Conservation (phyloP, 2,888 invertebrate species). For the Pocota personata region DNA sequence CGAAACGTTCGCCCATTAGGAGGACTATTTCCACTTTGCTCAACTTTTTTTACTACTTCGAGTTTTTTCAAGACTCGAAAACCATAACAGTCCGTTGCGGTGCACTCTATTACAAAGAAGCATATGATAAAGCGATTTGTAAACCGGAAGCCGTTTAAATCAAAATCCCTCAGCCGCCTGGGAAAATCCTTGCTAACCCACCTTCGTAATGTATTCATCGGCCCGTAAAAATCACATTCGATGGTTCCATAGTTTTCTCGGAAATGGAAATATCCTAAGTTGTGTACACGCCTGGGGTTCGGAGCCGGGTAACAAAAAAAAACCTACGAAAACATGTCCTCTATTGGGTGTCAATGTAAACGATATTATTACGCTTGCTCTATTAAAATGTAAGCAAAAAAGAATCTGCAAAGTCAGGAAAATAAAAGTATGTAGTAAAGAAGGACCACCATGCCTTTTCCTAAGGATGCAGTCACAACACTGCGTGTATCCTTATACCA, state of each 20-base stretch:
- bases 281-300: background rate
- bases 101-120: background rate
- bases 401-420: constrained; percentile 24
- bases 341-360: constrained; percentile 25
- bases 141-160: background rate
- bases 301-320: background rate
- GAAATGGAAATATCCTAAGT: background rate
- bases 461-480: background rate
- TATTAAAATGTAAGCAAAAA: constrained; percentile 4
- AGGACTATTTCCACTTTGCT: background rate
- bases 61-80: constrained; percentile 11
- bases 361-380: constrained; percentile 19
- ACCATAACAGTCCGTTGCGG: background rate
- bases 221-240: constrained; percentile 24
- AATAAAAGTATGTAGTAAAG: background rate
- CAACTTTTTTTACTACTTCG: background rate
- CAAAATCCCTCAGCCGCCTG: background rate
- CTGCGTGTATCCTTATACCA: background rate
- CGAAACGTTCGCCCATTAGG: background rate
- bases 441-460: background rate
- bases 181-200: background rate
- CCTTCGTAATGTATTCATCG: constrained; percentile 1
- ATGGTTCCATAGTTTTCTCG: background rate
- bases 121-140: constrained; percentile 25
- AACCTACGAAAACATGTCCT: background rate